Evolutionary conservation across 2,888 invertebrate species (phyloP).

Genomic region (Chromoteleia sp.): DNA sequence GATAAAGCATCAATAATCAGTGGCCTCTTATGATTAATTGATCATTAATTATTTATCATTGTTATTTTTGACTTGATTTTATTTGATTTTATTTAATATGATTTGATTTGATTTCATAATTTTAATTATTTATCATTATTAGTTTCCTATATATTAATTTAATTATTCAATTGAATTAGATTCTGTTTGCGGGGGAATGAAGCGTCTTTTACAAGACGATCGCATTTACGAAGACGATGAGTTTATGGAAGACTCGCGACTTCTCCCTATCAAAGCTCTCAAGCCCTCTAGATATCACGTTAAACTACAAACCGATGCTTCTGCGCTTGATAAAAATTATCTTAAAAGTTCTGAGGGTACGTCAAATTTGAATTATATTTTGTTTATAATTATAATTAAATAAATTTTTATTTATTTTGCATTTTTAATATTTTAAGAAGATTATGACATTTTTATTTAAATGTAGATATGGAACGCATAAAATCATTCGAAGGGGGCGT

Average conservation of each 20-base stretch:
- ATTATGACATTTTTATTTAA: no score
- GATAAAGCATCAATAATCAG: neutral
- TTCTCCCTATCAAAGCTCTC: conserved; percentile 41
- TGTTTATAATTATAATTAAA: neutral
- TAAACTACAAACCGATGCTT: conserved; percentile 60
- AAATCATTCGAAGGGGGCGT: conserved; percentile 69
- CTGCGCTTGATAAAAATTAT: conserved; percentile 54
- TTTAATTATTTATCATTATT: no score
- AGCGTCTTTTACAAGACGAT: conserved; percentile 59
- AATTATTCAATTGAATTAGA: conserved; percentile 27
- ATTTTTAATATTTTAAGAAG: neutral
- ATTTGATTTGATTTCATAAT: no score
- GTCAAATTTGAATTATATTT: neutral
- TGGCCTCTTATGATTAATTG: no score
- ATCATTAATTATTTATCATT: neutral
- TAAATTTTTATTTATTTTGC: no score
- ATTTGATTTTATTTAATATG: no score
- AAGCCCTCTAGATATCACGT: conserved; percentile 59
- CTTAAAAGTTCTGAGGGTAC: conserved; percentile 49
- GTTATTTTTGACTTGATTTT: no score
- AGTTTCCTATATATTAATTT: no score
- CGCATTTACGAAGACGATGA: conserved; percentile 59
- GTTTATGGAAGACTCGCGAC: conserved; percentile 57
- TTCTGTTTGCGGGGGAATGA: conserved; percentile 61
- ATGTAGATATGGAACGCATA: conserved; percentile 54